Evolutionary conservation across 1,140 invertebrate species (phyloP).

Genomic region (Marisa cornuarietis): DNA sequence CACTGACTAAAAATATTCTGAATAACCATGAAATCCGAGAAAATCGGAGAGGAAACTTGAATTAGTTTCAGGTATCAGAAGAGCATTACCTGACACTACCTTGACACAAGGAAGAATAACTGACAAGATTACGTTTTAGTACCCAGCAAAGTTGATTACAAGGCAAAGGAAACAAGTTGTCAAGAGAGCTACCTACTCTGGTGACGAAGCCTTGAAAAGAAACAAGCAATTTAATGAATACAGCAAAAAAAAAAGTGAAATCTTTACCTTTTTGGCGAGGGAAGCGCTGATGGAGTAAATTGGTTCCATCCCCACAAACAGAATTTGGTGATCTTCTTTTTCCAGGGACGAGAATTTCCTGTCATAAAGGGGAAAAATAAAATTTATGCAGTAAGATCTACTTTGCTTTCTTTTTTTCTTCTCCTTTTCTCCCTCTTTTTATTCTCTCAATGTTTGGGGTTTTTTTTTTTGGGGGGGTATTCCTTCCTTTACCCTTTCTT

Average conservation of each 20-base stretch:
- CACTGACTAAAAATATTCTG: too few relatives aligned
- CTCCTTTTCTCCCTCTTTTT: not conserved
- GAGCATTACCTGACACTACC: too few relatives aligned
- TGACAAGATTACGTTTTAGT: too few relatives aligned
- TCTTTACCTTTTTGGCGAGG: slow-evolving; percentile 67
- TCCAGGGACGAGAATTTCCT: slow-evolving; percentile 67
- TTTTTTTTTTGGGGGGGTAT: too few relatives aligned
- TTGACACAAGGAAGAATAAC: too few relatives aligned
- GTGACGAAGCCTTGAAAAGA: not conserved
- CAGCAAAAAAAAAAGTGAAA: not conserved
- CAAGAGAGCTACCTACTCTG: too few relatives aligned
- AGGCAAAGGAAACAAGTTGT: too few relatives aligned
- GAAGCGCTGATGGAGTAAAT: slow-evolving; percentile 66
- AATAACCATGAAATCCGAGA: too few relatives aligned
- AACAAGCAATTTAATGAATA: not conserved
- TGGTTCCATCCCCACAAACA: slow-evolving; percentile 69
- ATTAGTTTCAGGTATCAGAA: too few relatives aligned
- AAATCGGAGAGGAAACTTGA: too few relatives aligned
- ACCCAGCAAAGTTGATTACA: too few relatives aligned
- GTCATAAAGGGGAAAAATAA: not conserved
- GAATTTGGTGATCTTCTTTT: slow-evolving; percentile 64
- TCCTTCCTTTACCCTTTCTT: not conserved
- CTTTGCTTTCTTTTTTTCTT: not conserved
- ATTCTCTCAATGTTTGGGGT: not conserved
- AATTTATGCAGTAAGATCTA: not conserved